Conservation (phyloP, 2,113 vertebrate genomes). For the Galbula dea region DNA sequence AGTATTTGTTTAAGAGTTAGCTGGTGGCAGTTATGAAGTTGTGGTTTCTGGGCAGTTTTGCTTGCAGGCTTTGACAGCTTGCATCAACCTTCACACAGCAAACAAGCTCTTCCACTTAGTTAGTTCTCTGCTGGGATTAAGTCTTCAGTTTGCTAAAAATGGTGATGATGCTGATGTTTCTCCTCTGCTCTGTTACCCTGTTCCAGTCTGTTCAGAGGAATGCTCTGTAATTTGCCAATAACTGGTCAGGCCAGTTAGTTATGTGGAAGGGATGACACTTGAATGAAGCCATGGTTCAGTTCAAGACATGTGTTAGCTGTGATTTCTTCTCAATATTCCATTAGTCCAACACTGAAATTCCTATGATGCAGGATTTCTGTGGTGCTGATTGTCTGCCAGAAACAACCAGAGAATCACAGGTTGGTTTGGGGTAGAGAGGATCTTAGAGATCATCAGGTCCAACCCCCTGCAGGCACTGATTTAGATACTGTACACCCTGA, state of each 20-base stretch:
- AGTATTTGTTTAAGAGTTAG: neutral
- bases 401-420: neutral
- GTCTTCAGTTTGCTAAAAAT: neutral
- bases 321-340: neutral
- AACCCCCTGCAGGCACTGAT: neutral
- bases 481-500: neutral
- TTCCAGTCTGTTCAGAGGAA: neutral
- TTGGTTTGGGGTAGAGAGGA: neutral
- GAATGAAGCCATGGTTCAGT: neutral
- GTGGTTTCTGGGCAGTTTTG: constrained; percentile 22
- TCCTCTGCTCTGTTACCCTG: neutral
- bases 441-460: neutral
- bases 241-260: neutral
- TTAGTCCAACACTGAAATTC: neutral
- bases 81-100: neutral
- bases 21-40: neutral
- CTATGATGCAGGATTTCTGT: neutral
- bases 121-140: neutral
- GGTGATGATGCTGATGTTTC: neutral
- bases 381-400: neutral
- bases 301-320: neutral
- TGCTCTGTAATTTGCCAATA: neutral
- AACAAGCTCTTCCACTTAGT: neutral
- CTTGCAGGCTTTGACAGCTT: neutral
- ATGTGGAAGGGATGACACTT: neutral